Conservation (phyloP, 2,113 vertebrate species). For the Lagopus muta region DNA sequence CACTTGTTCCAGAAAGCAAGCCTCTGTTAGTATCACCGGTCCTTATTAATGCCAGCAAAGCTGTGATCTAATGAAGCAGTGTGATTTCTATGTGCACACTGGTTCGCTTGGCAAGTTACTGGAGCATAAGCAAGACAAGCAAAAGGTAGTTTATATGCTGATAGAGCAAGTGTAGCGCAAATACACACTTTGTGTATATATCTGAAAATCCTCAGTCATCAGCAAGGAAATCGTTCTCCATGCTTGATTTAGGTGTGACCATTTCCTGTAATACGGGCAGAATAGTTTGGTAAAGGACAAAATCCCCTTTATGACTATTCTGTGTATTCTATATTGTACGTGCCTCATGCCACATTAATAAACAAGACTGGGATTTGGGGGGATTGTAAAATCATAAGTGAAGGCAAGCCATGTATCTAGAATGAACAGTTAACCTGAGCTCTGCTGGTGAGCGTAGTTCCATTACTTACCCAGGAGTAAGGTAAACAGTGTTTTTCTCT, state of each 20-base stretch:
- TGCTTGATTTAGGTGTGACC: not conserved
- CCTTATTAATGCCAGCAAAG: not conserved
- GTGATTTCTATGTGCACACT: not conserved
- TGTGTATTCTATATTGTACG: rapidly evolving
- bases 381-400: not conserved
- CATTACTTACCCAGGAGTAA: not conserved
- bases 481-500: not conserved
- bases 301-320: not conserved
- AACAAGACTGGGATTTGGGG: not conserved
- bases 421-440: not conserved
- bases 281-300: not conserved
- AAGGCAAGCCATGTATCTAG: not conserved
- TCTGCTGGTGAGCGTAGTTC: not conserved
- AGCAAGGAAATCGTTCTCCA: rapidly evolving
- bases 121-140: not conserved
- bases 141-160: not conserved
- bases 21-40: not conserved
- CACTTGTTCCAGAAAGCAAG: not conserved
- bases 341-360: rapidly evolving
- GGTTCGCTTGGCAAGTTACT: not conserved
- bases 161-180: not conserved
- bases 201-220: not conserved
- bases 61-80: not conserved
- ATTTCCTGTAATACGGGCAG: not conserved
- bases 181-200: not conserved